Evolutionary conservation across 1,140 invertebrate species (phyloP).

Genomic region (Probaryconus sp.): DNA sequence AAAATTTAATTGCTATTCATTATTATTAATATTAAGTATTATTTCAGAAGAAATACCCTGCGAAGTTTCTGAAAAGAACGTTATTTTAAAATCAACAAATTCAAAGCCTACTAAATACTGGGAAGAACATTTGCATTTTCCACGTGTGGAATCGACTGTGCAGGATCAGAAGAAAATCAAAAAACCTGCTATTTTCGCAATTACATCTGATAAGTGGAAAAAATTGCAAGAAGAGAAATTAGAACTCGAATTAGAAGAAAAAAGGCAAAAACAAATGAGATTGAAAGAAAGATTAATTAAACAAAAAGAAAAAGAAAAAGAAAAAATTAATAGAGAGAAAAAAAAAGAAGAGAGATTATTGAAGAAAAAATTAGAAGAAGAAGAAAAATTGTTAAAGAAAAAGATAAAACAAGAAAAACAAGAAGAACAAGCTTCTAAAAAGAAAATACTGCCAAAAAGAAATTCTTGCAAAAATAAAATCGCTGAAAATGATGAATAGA

Average conservation of each 20-base stretch:
- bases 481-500: slow-evolving; percentile 7
- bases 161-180: background rate
- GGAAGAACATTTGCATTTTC: slow-evolving; percentile 19
- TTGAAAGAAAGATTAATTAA: background rate
- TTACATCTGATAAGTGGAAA: slow-evolving; percentile 16
- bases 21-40: no score
- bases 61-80: no score
- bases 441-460: background rate
- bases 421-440: slow-evolving; percentile 6
- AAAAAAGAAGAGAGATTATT: slow-evolving; percentile 1
- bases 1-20: no score
- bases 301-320: slow-evolving; percentile 6
- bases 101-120: background rate
- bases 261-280: slow-evolving; percentile 16
- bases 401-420: slow-evolving; percentile 2
- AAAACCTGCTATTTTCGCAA: background rate
- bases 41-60: no score
- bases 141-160: background rate
- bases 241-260: slow-evolving; percentile 12
- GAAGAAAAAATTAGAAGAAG: slow-evolving; percentile 11
- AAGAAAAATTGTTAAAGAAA: background rate
- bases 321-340: slow-evolving; percentile 2
- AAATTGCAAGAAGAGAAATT: slow-evolving; percentile 7
- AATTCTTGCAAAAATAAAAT: background rate
- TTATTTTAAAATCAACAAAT: background rate